Evolutionary conservation across 2,113 vertebrate species (phyloP).

Genomic region (Corynorhinus townsendii): DNA sequence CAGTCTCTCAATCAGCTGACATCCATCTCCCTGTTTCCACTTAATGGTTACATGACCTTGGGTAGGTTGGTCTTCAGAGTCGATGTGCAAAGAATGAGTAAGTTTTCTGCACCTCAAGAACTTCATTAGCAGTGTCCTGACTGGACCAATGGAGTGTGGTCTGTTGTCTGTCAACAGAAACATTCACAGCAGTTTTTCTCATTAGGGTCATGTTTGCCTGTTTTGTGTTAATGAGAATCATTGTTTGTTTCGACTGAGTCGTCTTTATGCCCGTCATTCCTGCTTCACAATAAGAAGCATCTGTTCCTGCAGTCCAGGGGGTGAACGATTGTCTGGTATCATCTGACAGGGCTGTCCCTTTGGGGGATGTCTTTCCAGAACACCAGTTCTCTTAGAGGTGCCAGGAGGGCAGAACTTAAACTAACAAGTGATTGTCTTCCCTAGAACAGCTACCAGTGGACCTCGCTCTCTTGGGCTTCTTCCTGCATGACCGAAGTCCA

Average conservation of each 20-base stretch:
- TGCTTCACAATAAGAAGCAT: not conserved
- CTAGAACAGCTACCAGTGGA: not conserved
- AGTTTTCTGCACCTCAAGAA: not conserved
- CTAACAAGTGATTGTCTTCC: not conserved
- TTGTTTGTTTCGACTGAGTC: not conserved
- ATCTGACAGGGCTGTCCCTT: not conserved
- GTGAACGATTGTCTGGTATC: not conserved
- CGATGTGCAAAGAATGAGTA: not conserved
- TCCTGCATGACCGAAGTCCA: not conserved
- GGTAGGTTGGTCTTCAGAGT: not conserved
- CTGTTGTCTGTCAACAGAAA: not conserved
- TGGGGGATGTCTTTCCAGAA: not conserved
- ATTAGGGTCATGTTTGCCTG: not conserved
- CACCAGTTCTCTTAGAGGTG: not conserved
- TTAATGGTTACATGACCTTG: not conserved
- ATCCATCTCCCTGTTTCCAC: not conserved
- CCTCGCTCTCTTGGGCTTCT: not conserved
- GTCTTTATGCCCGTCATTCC: conserved; percentile 18
- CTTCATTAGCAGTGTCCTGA: not conserved
- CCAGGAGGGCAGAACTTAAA: not conserved
- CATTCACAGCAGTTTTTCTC: not conserved
- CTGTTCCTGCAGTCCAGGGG: not conserved
- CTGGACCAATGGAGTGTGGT: not conserved
- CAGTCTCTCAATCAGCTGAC: not conserved
- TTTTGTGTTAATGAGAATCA: not conserved